Evolutionary conservation across 2,797 vertebrate genomes (phyloP), one percentile per base, ranked within the genome.

Genomic region (Rhabdophis nuchalis): DNA sequence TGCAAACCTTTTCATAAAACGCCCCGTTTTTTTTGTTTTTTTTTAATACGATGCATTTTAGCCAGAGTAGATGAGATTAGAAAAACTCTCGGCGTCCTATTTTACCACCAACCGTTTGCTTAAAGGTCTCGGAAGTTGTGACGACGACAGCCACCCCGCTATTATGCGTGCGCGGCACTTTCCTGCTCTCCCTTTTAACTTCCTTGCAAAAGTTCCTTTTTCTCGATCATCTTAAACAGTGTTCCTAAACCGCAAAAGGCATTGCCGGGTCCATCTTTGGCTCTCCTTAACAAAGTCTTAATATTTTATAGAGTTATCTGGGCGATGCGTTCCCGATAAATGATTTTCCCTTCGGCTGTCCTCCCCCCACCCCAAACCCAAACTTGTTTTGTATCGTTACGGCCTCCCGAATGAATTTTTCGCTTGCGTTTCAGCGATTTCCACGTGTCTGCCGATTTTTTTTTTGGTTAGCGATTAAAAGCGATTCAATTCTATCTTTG

Each of bases 381-480:
- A 56, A n/a, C 87, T 61, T 58, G n/a, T 86, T 85, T 68, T 92
- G 36, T 89, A 89, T 89, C n/a, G 60, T 64, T 95, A 91, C 54
- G 18, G 50, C 60, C 64, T 58, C 93, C 87, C 54, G 72, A 7
- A 8, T 58, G 60, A 32, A 12, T 95, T 58, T 88, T 90, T 27
- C 92, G 1, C 88, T 94, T 94, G 90, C 93, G 91, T 56, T 91
- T 92, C 92, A 93, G 52, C 91, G n/a, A 1, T 90, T 53, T 95
- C 92, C 94, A 92, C 90, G 86, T 95, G 90, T 0, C n/a, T 88
- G 57, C 94, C 95, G 88, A 92, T 92, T 61, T 96, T 93, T 96
- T 12, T 11, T 56, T 18, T 18, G 54, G 54, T 88, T 96, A 96
- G 91, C n/a, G 89, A 90, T 91, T 94, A 64, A 94, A 93, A 94